phyloP scores from a whole-genome alignment of 35 echinoderm and acorn worm species.

The Diadema setosum region DNA sequence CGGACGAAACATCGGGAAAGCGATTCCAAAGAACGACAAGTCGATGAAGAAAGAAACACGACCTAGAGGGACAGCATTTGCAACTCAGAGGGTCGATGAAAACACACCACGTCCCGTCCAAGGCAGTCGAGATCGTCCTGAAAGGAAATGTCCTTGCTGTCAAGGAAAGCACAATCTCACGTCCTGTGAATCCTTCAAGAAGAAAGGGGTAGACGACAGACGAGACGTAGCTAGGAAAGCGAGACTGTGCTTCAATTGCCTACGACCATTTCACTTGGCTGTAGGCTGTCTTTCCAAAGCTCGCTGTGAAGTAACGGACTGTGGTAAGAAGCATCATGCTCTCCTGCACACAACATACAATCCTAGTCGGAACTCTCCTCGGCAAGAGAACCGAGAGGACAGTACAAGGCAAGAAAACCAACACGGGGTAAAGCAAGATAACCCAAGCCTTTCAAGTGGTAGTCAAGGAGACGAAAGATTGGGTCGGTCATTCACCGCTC shows the following conservation, averaged over 20 bases:
- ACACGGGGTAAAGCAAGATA: background rate
- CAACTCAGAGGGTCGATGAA: background rate
- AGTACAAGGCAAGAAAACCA: background rate
- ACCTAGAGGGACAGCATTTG: background rate
- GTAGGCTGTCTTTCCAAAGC: background rate
- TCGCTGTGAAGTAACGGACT: background rate
- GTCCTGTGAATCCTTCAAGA: background rate
- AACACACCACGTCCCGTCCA: background rate
- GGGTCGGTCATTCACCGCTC: background rate
- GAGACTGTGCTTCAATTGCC: slow-evolving; percentile 41
- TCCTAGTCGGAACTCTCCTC: background rate
- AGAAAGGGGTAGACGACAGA: background rate
- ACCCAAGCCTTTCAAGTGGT: background rate
- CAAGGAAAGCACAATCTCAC: background rate
- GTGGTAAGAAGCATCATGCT: slow-evolving; percentile 32
- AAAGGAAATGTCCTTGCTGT: background rate
- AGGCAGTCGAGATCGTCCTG: background rate
- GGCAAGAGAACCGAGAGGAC: background rate
- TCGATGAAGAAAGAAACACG: too few relatives aligned
- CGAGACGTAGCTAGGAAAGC: background rate
- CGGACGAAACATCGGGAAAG: slow-evolving; percentile 6
- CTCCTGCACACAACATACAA: slow-evolving; percentile 3
- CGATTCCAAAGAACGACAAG: background rate
- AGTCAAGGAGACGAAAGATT: background rate
- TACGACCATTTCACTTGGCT: background rate